Evolutionary conservation across 2,113 vertebrate species (phyloP), one percentile per base, ranked within the genome.

Genomic region (Menidia beryllina): DNA sequence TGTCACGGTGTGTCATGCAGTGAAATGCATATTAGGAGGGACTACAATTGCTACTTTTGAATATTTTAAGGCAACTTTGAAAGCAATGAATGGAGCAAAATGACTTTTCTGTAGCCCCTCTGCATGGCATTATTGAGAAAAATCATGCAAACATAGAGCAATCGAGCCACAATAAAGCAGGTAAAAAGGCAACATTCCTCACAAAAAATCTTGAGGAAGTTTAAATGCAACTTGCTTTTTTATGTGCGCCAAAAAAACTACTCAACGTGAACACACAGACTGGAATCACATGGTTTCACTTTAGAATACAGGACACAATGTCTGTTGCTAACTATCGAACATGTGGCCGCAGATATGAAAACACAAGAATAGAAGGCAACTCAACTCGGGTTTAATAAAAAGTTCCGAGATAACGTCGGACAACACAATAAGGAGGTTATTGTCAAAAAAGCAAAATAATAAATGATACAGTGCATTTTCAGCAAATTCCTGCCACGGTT

Each of bases 391-490:
- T 50, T 21, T 1, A 17, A 49, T 38, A 38, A 13, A 50, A 50
- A 23, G 21, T 12, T 45, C 45, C 20, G 59, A 21, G 27, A 38
- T 36, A 63, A 63, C n/a, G 38, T 38, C n/a, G 36, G 47, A 24
- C 47, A 38, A 34, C 47, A 39, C 30, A 14, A 34, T 27, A 36
- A 24, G 14, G 15, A 50, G 30, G 21, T 51, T 51, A 64, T 23
- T 51, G 50, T 64, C 19, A 39, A 51, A 39, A 51, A 64, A 6
- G 7, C 34, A 51, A 51, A 39, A 39, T 38, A 63, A 24, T 19
- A 36, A 36, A 36, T 36, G 5, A 38, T 36, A 21, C 48, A 25
- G 30, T 39, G 21, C 30, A 39, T 51, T 63, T 36, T 51, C 48
- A 51, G 21, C 61, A 39, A 9, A 17, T 64, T 23, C 24, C 36